Evolutionary conservation across 2,888 invertebrate genomes (phyloP), one percentile per base, ranked within the genome.

Genomic region (Phalera bucephala): DNA sequence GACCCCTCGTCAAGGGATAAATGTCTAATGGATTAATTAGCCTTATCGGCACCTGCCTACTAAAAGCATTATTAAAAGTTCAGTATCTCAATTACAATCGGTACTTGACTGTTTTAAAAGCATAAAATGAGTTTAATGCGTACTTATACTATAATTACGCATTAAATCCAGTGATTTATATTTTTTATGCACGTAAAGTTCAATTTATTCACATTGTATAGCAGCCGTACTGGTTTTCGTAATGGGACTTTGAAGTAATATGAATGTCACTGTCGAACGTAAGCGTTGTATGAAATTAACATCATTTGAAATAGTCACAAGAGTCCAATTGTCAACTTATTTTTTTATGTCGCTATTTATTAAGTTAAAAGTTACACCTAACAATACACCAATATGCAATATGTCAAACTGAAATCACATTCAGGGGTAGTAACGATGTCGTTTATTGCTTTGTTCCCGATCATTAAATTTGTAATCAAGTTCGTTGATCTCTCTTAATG

Each of bases 401-500:
- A 22, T 22, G 9, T 22, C 22, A 22, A 1, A 21, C 21, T 21
- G 8, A 21, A 21, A 21, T 21, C 21, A 21, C 21, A 21, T 9
- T 21, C 21, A 21, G 21, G 21, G 21, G 21, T 6, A 3, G 20
- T 20, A 8, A 20, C 20, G n/a, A 20, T 7, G 20, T 7, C 8
- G 20, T 20, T 7, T 8, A 8, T 7, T 7, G 20, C 17, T 17
- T 17, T 17, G 17, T 17, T 17, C 17, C 5, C 3, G 5, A 17
- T 3, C 5, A 3, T 52, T 57, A 17, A 17, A 17, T 17, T n/a
- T 51, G 49, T 42, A 38, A 21, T 29, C 20, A 43, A 41, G 78
- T 73, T 76, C 79, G 64, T 63, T 69, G 78, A 70, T 65, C 80
- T 61, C 53, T 52, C 40, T n/a, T 11, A 11, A 8, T 26, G 26